Base-by-base conservation (phyloP, 2,113 vertebrate genomes). In the Azemiops feae region DNA sequence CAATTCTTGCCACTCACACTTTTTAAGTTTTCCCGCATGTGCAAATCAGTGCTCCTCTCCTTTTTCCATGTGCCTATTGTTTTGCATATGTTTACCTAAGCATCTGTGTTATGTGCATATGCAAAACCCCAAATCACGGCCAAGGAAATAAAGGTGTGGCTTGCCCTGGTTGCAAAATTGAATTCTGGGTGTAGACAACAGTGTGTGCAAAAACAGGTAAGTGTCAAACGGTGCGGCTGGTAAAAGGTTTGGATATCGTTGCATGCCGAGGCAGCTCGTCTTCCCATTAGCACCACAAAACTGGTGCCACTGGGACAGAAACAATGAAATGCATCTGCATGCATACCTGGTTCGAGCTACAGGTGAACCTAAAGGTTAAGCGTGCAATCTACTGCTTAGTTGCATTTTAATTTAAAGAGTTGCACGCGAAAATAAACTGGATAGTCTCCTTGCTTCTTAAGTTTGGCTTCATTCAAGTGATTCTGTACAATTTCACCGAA, bases 211-310 rank as follows among this genome's bases (percentile, higher is more conserved):
- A n/a, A 85, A 6, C 54, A 92, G 88, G 88, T 89, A 93, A 93
- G 74, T 90, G 54, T 87, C 55, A 54, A 93, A 86, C 22, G 8
- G n/a, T 27, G 88, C 22, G 22, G 27, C 64, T 57, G 64, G 88
- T 55, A 23, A 64, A 55, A 90, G 39, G 20, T 87, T 93, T 25
- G 34, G 60, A 39, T 30, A 5, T 30, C 9, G 23, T 50, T 93
- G 92, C 92, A 93, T 93, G 89, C 55, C 81, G 54, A 57, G 55
- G 39, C 87, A 60, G 74, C 74, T 60, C n/a, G 0, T 45, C 74
- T 52, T 74, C 85, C 74, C 92, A 89, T 93, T 81, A 86, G 92
- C 69, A 93, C 92, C 92, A 90, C 54, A 93, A 90, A 93, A 86
- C 54, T 55, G 50, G 43, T 64, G 64, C 18, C 23, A 93, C 58